Evolutionary conservation across 2,113 vertebrate species (phyloP).

Genomic region (Zeus faber): DNA sequence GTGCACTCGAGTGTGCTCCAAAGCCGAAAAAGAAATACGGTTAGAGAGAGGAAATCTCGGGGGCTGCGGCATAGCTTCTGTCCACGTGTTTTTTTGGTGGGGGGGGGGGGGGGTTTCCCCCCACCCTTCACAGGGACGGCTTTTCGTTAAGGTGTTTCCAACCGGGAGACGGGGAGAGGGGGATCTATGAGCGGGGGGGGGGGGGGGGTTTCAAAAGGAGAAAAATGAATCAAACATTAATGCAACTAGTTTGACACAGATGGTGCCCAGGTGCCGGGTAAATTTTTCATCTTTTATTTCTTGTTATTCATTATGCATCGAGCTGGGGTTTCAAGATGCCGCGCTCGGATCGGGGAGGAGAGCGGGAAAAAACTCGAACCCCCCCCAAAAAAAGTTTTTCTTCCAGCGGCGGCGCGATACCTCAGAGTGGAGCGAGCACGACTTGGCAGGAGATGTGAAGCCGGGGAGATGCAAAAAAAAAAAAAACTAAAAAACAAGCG

Average conservation of each 20-base stretch:
- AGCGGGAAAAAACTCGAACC: constrained; percentile 19
- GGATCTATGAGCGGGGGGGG: not conserved
- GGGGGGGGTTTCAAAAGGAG: constrained; percentile 2
- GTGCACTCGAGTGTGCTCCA: not conserved
- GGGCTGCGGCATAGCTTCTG: constrained; percentile 21
- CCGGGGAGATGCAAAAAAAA: constrained; percentile 4
- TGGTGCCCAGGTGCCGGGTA: constrained; percentile 46
- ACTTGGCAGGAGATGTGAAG: constrained; percentile 65
- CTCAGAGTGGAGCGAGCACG: constrained; percentile 37
- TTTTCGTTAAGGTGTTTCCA: too few relatives aligned
- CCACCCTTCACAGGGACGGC: constrained; percentile 22
- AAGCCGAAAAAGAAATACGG: constrained; percentile 26
- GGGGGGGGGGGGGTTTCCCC: constrained; percentile 4
- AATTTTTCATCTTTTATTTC: constrained; percentile 63
- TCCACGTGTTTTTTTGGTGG: constrained; percentile 15
- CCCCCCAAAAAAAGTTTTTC: not conserved
- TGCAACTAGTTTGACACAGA: constrained; percentile 4
- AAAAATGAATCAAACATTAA: not conserved
- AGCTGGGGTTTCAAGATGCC: constrained; percentile 52
- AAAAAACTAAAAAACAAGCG: constrained; percentile 11
- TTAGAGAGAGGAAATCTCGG: constrained; percentile 39
- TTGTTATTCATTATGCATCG: constrained; percentile 63
- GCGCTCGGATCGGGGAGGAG: constrained; percentile 48
- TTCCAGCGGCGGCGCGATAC: constrained; percentile 27
- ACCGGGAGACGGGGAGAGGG: constrained; percentile 19